These are phyloP conservation scores for Listrodromus nycthemerus DNA, from an alignment of 2,888 invertebrate genomes.

Conservation along the genomic window DNA sequence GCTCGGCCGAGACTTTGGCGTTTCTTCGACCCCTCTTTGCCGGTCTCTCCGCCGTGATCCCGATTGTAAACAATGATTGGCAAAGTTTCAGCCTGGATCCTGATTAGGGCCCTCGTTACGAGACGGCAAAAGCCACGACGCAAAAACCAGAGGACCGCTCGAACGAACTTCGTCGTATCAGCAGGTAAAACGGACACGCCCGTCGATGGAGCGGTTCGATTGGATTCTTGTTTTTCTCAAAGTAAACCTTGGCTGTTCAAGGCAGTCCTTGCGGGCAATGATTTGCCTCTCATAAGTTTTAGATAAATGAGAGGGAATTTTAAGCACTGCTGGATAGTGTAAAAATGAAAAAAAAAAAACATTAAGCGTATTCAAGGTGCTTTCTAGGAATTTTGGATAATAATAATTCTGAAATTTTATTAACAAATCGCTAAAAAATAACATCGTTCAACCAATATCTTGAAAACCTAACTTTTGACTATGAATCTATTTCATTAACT, in stretches of 20 bases:
- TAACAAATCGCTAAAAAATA: no score
- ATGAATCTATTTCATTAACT: no score
- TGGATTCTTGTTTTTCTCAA: slow-evolving; percentile 12
- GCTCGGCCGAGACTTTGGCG: slow-evolving; percentile 18
- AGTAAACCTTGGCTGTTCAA: no score
- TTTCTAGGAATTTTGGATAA: no score
- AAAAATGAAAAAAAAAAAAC: no score
- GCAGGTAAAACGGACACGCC: neutral
- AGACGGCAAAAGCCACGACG: neutral
- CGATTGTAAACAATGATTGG: slow-evolving; percentile 59
- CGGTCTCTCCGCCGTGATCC: slow-evolving; percentile 46
- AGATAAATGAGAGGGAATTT: no score
- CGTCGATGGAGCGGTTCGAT: neutral
- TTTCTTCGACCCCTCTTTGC: slow-evolving; percentile 18
- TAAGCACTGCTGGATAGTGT: no score
- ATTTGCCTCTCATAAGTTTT: no score
- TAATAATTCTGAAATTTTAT: no score
- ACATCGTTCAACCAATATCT: no score
- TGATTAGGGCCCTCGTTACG: slow-evolving; percentile 6
- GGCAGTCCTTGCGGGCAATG: neutral
- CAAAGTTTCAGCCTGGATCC: slow-evolving; percentile 39
- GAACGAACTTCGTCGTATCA: neutral
- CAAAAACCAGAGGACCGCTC: neutral
- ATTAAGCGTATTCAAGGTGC: no score
- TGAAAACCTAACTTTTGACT: no score